Evolutionary conservation across 2,888 invertebrate genomes (phyloP), one percentile per base, ranked within the genome.

Genomic region (Sympetrum striolatum): DNA sequence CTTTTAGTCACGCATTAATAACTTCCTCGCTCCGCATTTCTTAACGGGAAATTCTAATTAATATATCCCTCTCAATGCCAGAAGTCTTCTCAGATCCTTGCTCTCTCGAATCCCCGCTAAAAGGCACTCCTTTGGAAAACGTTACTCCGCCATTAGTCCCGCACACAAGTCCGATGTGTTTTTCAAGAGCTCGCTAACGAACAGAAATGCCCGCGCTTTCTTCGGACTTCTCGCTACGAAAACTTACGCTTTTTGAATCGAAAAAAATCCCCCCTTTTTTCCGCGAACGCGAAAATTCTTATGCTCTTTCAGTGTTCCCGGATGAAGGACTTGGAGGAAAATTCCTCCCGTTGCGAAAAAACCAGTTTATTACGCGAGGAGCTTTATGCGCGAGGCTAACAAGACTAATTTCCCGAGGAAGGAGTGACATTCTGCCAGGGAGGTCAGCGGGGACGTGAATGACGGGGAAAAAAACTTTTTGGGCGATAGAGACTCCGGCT

Each of bases 321-420:
- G 48, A 81, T 81, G 81, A 31, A 53, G 31, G 60, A 86, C 86
- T 86, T 86, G 64, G 86, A 86, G 86, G 37, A 86, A 86, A 64
- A 86, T n/a, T 86, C 58, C 86, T 86, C 86, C 35, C 86, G 86
- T 64, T 53, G 44, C 60, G 86, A 10, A 37, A 37, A 86, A 86
- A 60, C 39, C 44, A 14, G 80, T 80, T 82, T 82, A 53, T 82
- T 58, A 58, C 82, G 80, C 15, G 39, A 37, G 37, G 39, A 80
- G 18, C 82, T 82, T 82, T 82, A 31, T 82, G 22, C 44, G 44
- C 82, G 82, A 64, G 53, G 22, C 60, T 86, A 86, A 86, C 86
- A 86, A 86, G 86, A 86, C 86, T 86, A 86, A 86, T 86, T 86
- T 64, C 64, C 37, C 60, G 35, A 53, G 31, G 14, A 31, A 35